phyloP scores from a whole-genome alignment of 2,888 invertebrate genomes.

The Catocala fraxini region DNA sequence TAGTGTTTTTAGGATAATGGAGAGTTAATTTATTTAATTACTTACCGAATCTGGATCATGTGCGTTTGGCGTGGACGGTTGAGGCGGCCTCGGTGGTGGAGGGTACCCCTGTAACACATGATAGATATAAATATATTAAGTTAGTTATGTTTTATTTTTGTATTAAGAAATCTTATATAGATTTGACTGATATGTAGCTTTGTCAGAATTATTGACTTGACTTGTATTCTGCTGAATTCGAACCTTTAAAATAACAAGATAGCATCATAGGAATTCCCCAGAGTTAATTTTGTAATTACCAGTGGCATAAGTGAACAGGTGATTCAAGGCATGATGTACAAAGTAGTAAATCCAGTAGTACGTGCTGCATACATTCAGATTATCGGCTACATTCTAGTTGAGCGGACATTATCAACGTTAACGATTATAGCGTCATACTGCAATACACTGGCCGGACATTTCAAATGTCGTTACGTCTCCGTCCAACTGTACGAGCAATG shows the following conservation, averaged over 20 bases:
- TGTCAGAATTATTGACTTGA: no score
- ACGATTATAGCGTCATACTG: constrained; percentile 23
- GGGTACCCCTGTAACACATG: constrained; percentile 88
- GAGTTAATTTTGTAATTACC: no score
- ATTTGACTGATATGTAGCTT: no score
- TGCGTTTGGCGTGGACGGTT: constrained; percentile 92
- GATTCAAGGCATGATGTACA: constrained; percentile 4
- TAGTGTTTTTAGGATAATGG: constrained; percentile 21
- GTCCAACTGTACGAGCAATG: constrained; percentile 22
- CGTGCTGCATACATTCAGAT: constrained; percentile 23
- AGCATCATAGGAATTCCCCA: no score
- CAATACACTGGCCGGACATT: constrained; percentile 22
- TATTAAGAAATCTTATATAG: no score
- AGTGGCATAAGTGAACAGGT: neutral
- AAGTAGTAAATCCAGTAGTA: constrained; percentile 23
- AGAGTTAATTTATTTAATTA: constrained; percentile 46
- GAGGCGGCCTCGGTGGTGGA: constrained; percentile 91
- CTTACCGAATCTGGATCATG: constrained; percentile 93
- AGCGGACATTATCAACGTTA: constrained; percentile 29
- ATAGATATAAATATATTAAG: constrained; percentile 31
- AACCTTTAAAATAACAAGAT: no score
- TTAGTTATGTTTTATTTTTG: neutral
- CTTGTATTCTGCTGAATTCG: no score
- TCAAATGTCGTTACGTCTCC: constrained; percentile 21
- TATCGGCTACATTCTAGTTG: constrained; percentile 28